These are phyloP conservation scores for Merluccius polli DNA, from an alignment of 2,797 vertebrate genomes.

Conservation along the genomic window DNA sequence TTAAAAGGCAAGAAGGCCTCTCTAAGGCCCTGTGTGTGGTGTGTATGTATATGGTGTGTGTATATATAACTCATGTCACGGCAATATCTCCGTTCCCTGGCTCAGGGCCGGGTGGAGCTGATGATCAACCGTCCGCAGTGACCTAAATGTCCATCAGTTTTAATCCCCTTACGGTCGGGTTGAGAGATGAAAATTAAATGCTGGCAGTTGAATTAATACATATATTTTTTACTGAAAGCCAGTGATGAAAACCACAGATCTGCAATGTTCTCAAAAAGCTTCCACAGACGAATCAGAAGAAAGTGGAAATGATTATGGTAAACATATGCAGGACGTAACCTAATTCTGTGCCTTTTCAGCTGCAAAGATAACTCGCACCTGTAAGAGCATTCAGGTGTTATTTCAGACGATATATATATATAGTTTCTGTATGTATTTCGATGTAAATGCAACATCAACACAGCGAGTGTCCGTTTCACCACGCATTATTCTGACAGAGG, in stretches of 20 bases:
- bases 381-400: slow-evolving; percentile 23
- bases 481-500: slow-evolving; percentile 40
- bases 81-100: slow-evolving; percentile 40
- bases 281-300: slow-evolving; percentile 44
- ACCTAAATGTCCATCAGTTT: slow-evolving; percentile 59
- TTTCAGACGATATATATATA: slow-evolving; percentile 28
- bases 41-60: slow-evolving; percentile 54
- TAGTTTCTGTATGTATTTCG: slow-evolving; percentile 26
- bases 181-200: slow-evolving; percentile 40
- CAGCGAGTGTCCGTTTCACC: slow-evolving; percentile 32
- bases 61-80: background rate
- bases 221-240: background rate
- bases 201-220: slow-evolving; percentile 18
- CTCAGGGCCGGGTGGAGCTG: slow-evolving; percentile 22
- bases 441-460: slow-evolving; percentile 49
- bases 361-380: slow-evolving; percentile 43
- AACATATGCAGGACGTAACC: slow-evolving; percentile 71
- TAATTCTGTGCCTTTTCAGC: slow-evolving; percentile 63
- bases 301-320: slow-evolving; percentile 55
- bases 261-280: slow-evolving; percentile 48
- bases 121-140: slow-evolving; percentile 36
- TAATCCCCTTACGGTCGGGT: slow-evolving; percentile 45
- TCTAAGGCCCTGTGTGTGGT: slow-evolving; percentile 46
- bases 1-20: slow-evolving; percentile 66
- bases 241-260: slow-evolving; percentile 34